Percentiles rank a stretch among this genome's conserved stretches.
phyloP scores from a whole-genome alignment of 2,888 invertebrate species.

The Furcula furcula region DNA sequence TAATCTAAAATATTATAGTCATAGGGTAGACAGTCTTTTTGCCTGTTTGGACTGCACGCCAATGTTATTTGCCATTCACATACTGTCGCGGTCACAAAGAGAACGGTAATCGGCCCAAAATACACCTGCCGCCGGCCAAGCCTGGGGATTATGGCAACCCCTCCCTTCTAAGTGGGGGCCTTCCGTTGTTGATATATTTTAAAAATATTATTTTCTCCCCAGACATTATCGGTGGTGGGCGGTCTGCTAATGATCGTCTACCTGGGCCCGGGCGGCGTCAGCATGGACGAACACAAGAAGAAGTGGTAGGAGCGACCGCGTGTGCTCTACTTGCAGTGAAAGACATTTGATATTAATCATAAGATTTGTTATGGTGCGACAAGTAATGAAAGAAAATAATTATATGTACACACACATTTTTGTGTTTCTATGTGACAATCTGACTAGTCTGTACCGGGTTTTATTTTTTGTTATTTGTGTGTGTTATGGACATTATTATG shows the following conservation, averaged over 20 bases:
- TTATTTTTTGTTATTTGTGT: no score
- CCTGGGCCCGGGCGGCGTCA: conserved; percentile 98
- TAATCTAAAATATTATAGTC: no score
- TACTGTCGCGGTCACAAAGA: no score
- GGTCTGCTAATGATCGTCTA: conserved; percentile 99
- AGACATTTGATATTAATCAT: conserved; percentile 33
- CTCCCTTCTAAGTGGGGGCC: no score
- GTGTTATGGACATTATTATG: background rate
- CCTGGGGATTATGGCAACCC: no score
- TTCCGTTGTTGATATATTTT: no score
- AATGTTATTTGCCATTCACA: no score
- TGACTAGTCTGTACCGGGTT: no score
- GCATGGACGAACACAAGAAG: conserved; percentile 99
- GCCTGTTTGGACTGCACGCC: no score
- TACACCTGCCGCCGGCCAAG: no score
- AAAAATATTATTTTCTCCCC: conserved; percentile 48
- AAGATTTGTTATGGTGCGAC: conserved; percentile 40
- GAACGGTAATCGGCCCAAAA: no score
- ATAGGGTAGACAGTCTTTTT: no score
- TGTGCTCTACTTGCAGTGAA: conserved; percentile 37
- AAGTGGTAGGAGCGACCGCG: conserved; percentile 87
- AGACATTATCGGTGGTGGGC: conserved; percentile 99
- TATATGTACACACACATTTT: conserved; percentile 28
- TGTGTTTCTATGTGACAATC: conserved; percentile 33
- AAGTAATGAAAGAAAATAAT: conserved; percentile 17